A percentile compares a stretch with the other conserved stretches of the same genome.
Evolutionary conservation across 2,113 vertebrate genomes (phyloP).

Genomic region (Cebidichthys violaceus): DNA sequence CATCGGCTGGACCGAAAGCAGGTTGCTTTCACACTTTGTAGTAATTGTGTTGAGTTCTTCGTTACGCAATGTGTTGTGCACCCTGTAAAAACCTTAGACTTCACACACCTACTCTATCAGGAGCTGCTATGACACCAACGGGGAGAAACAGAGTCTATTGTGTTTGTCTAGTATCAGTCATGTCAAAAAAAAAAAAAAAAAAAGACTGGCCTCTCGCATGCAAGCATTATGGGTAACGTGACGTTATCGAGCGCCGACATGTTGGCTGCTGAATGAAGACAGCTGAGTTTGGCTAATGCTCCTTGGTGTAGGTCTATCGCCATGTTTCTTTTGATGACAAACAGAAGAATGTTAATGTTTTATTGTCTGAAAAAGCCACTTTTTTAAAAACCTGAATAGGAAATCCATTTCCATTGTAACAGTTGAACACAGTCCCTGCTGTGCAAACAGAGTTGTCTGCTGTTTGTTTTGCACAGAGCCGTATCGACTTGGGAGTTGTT

Average conservation of each 20-base stretch:
- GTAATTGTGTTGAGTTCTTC: constrained; percentile 4
- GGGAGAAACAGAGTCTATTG: not conserved
- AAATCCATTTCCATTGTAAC: not conserved
- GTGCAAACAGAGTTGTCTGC: constrained; percentile 17
- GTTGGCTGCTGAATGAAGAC: not conserved
- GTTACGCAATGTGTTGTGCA: constrained; percentile 27
- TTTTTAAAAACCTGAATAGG: not conserved
- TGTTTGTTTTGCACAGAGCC: constrained; percentile 5
- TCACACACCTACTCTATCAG: constrained; percentile 10
- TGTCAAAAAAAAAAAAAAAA: not conserved
- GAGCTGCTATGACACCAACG: not conserved
- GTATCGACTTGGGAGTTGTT: not conserved
- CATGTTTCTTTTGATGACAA: not conserved
- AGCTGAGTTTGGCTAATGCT: not conserved
- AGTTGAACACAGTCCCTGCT: not conserved
- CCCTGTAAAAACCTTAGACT: not conserved
- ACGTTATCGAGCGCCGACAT: not conserved
- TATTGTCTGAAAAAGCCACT: not conserved
- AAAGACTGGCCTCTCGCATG: not conserved
- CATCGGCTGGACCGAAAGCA: not conserved
- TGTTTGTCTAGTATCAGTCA: not conserved
- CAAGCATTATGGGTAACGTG: not conserved
- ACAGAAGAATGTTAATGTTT: not conserved
- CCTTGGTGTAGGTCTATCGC: too few relatives aligned
- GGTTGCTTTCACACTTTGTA: constrained; percentile 12